phyloP scores from a whole-genome alignment of 2,888 invertebrate species.

The Drosophila prostipennis region DNA sequence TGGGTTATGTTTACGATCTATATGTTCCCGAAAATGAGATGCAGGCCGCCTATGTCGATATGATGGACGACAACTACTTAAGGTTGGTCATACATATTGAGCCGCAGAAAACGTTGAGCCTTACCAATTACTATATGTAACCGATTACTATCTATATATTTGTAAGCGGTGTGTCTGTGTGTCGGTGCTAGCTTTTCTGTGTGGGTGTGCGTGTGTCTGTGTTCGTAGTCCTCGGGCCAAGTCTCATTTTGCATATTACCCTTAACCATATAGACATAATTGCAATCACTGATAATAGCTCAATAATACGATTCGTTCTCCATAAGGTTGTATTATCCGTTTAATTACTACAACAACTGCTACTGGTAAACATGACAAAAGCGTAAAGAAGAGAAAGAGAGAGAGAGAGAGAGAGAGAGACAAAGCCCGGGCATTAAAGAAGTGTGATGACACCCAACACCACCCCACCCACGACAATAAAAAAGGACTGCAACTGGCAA shows the following conservation, averaged over 20 bases:
- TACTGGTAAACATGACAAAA: constrained; percentile 67
- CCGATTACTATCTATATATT: constrained; percentile 21
- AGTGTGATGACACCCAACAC: constrained; percentile 23
- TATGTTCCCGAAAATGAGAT: constrained; percentile 86
- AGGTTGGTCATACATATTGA: constrained; percentile 84
- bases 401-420: constrained; percentile 17
- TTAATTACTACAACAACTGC: constrained; percentile 83
- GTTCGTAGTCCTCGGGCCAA: constrained; percentile 25
- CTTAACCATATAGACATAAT: constrained; percentile 15
- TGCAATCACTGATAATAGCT: constrained; percentile 23
- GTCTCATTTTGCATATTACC: constrained; percentile 29
- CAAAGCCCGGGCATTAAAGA: constrained; percentile 11
- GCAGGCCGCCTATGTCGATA: constrained; percentile 84
- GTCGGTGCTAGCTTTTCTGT: constrained; percentile 16
- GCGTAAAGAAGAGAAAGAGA: constrained; percentile 3
- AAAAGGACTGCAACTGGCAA: constrained; percentile 32
- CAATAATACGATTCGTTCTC: constrained; percentile 72
- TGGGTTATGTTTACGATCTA: constrained; percentile 87
- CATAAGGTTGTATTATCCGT: constrained; percentile 84
- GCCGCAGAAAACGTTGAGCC: constrained; percentile 82
- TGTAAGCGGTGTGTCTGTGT: constrained; percentile 28
- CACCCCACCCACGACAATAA: constrained; percentile 34
- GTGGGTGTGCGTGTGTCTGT: constrained; percentile 33
- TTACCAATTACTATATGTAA: constrained; percentile 82
- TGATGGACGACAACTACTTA: constrained; percentile 83